Conservation (phyloP, 2,797 vertebrate genomes). For the Pipistrellus pipistrellus region DNA sequence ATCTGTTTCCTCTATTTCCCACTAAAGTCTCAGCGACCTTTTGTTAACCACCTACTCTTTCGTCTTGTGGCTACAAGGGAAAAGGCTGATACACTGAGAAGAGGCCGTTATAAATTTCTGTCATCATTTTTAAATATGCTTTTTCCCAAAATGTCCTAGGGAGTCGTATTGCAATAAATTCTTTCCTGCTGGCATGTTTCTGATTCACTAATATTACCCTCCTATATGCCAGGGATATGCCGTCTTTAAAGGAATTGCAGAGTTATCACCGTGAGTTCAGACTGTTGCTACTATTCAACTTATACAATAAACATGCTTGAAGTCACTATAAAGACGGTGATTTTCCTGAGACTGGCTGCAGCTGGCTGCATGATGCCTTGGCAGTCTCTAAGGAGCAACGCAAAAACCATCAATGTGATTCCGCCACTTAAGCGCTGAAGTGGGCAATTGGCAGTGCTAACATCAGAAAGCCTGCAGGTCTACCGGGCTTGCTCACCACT, state of each 20-base stretch:
- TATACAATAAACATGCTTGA: slow-evolving; percentile 29
- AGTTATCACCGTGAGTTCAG: slow-evolving; percentile 69
- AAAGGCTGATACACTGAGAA: not conserved
- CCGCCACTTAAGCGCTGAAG: slow-evolving; percentile 79
- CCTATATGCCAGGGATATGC: not conserved
- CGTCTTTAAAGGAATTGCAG: slow-evolving; percentile 62
- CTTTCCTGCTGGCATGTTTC: slow-evolving; percentile 2
- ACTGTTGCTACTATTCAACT: slow-evolving; percentile 48
- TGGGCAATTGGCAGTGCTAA: slow-evolving; percentile 78
- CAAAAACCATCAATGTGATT: slow-evolving; percentile 81
- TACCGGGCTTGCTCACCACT: slow-evolving; percentile 77
- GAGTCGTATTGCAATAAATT: slow-evolving; percentile 51
- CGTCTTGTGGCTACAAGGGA: not conserved
- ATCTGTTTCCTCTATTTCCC: not conserved
- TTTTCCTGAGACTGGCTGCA: slow-evolving; percentile 73
- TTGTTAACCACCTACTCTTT: not conserved
- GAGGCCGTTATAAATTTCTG: not conserved
- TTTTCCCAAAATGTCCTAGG: not conserved
- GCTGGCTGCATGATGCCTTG: not conserved
- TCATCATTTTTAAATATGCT: slow-evolving; percentile 20
- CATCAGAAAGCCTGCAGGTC: slow-evolving; percentile 79
- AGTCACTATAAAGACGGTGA: slow-evolving; percentile 63
- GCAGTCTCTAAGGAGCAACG: slow-evolving; percentile 63
- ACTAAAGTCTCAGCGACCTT: not conserved
- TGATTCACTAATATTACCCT: not conserved